phyloP scores from a whole-genome alignment of 2,113 vertebrate genomes.

The Pampusana beccarii region DNA sequence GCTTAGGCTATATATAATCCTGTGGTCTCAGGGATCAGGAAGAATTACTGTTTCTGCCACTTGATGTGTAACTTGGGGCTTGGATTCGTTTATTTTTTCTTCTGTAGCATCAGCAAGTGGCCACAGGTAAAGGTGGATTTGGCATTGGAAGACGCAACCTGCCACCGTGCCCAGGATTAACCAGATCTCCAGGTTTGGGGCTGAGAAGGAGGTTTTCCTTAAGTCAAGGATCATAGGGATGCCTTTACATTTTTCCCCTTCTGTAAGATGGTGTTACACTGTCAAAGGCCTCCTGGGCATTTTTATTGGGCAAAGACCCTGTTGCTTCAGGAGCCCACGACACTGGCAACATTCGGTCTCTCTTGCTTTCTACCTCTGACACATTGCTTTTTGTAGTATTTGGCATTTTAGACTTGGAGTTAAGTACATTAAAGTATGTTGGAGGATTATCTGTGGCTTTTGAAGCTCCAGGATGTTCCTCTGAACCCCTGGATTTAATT shows the following conservation, averaged over 20 bases:
- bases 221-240: neutral
- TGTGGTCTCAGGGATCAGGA: neutral
- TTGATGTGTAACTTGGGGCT: neutral
- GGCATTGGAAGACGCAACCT: neutral
- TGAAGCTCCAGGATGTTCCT: neutral
- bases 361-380: neutral
- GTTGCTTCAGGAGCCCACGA: neutral
- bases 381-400: neutral
- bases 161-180: neutral
- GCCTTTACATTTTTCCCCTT: neutral
- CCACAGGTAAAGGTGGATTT: neutral
- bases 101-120: neutral
- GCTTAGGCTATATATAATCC: neutral
- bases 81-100: neutral
- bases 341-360: neutral
- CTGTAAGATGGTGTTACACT: neutral
- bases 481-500: neutral
- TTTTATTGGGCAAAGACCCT: neutral
- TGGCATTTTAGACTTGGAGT: neutral
- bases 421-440: neutral
- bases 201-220: neutral
- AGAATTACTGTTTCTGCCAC: neutral
- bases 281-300: neutral
- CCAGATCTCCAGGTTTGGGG: neutral
- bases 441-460: neutral